A percentile compares a stretch with the other conserved stretches of the same genome.
phyloP scores from a whole-genome alignment of 2,888 invertebrate species.

The Autographa pulchrina region DNA sequence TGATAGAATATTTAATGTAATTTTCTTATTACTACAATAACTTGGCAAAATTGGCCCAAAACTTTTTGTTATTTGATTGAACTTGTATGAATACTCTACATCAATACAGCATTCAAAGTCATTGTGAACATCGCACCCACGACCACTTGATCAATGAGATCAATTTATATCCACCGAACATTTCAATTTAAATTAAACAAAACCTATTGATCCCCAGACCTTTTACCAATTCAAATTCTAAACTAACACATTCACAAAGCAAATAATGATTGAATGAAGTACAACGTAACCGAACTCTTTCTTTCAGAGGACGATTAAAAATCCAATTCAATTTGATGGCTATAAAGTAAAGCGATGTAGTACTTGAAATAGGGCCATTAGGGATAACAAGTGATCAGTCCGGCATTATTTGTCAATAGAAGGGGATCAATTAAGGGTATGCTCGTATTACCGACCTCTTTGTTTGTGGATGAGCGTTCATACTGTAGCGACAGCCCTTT shows the following conservation, averaged over 20 bases:
- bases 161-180: slow-evolving; percentile 6
- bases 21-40: background rate
- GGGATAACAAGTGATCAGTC: slow-evolving; percentile 46
- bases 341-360: slow-evolving; percentile 38
- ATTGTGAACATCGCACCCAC: background rate
- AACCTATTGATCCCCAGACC: slow-evolving; percentile 19
- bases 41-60: background rate
- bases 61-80: background rate
- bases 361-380: slow-evolving; percentile 39
- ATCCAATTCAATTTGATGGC: slow-evolving; percentile 34
- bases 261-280: slow-evolving; percentile 38
- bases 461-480: background rate
- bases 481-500: slow-evolving; percentile 3
- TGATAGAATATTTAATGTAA: background rate
- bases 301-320: slow-evolving; percentile 20
- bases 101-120: slow-evolving; percentile 4
- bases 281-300: slow-evolving; percentile 35
- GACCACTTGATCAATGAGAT: background rate
- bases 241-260: slow-evolving; percentile 33
- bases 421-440: slow-evolving; percentile 24
- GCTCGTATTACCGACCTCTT: slow-evolving; percentile 17
- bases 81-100: background rate
- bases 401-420: slow-evolving; percentile 42
- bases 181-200: slow-evolving; percentile 7
- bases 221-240: slow-evolving; percentile 29